These are phyloP conservation scores for Loris lydekkerianus DNA, from an alignment of 2,797 vertebrate genomes.

Conservation along the genomic window DNA sequence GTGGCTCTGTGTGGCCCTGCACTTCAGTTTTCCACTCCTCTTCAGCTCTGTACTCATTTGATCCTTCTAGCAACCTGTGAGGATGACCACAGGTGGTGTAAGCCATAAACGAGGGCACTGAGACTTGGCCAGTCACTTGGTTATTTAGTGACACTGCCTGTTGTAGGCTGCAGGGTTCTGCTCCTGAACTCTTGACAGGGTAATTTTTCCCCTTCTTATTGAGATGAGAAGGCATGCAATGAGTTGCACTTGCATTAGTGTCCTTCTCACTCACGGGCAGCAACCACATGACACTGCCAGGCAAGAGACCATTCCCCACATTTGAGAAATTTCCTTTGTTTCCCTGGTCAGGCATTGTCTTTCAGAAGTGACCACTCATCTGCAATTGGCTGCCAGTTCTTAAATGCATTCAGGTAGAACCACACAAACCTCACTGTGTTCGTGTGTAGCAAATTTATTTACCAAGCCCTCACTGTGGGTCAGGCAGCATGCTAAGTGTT, in stretches of 20 bases:
- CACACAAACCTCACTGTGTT: too few relatives aligned
- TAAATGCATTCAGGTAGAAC: accelerated
- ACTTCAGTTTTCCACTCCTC: neutral
- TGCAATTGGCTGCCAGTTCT: neutral
- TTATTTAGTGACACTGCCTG: neutral
- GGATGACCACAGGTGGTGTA: neutral
- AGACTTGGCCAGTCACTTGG: neutral
- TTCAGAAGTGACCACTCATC: neutral
- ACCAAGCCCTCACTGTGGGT: neutral
- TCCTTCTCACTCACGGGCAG: neutral
- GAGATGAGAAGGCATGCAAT: neutral
- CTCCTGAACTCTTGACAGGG: neutral
- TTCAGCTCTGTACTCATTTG: neutral
- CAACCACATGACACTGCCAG: neutral
- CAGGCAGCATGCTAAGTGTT: accelerated
- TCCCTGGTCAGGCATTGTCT: neutral
- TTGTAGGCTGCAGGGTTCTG: neutral
- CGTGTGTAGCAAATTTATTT: accelerated
- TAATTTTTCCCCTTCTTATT: slow-evolving; percentile 29
- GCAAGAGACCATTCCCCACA: neutral
- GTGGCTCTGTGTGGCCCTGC: neutral
- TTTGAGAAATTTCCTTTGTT: neutral
- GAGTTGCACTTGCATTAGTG: neutral
- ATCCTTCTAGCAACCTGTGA: neutral
- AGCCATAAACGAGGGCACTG: neutral